Evolutionary conservation across 2,888 invertebrate species (phyloP).

Genomic region (Odontocerum albicorne): DNA sequence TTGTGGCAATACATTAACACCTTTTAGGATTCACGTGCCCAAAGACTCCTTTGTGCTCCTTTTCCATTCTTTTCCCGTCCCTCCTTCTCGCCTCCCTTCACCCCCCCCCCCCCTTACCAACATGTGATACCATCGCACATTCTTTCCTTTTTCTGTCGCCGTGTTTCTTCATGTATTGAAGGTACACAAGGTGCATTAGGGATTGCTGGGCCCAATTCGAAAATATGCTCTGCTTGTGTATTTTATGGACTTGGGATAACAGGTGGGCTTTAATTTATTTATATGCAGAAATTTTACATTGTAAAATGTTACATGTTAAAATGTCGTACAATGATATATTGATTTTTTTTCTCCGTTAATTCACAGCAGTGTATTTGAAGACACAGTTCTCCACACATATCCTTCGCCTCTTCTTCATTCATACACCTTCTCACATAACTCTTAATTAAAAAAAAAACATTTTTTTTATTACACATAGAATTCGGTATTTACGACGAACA

Average conservation of each 20-base stretch:
- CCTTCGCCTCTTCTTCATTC: too few relatives aligned
- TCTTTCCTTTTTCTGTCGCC: slow-evolving; percentile 19
- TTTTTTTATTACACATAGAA: too few relatives aligned
- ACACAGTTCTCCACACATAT: too few relatives aligned
- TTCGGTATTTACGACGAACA: too few relatives aligned
- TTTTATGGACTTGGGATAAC: neutral
- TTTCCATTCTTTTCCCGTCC: neutral
- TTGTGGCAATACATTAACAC: slow-evolving; percentile 47
- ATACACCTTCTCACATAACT: too few relatives aligned
- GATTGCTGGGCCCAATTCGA: slow-evolving; percentile 5
- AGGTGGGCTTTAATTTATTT: too few relatives aligned
- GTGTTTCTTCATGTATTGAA: slow-evolving; percentile 30
- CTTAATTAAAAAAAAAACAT: too few relatives aligned
- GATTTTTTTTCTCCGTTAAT: too few relatives aligned
- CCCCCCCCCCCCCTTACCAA: slow-evolving; percentile 25
- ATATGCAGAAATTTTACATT: too few relatives aligned
- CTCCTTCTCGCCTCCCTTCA: neutral
- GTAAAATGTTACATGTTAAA: too few relatives aligned
- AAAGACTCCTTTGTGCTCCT: neutral
- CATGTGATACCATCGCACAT: slow-evolving; percentile 46
- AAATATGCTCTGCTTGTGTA: slow-evolving; percentile 11
- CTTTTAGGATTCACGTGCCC: slow-evolving; percentile 39
- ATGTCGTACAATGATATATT: too few relatives aligned
- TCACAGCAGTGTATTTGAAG: too few relatives aligned
- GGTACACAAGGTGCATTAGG: slow-evolving; percentile 34